Evolutionary conservation across 2,888 invertebrate species (phyloP), one percentile per base, ranked within the genome.

Genomic region (Mactromeris polynyma): DNA sequence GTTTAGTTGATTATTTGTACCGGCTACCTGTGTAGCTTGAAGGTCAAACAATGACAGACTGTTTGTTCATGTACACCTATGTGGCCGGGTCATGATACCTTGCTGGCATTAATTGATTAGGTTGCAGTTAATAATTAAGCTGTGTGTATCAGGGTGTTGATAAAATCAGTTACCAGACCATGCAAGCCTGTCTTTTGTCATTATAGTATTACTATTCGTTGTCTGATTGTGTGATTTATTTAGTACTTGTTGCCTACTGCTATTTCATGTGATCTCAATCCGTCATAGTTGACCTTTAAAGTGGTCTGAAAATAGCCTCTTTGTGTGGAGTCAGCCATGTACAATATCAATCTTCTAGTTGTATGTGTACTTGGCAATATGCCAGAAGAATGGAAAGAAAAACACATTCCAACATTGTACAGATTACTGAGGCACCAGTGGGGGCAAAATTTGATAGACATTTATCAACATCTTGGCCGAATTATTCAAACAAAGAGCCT

Each of bases 321-420:
- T 82, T 86, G 86, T 86, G 81, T 83, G 81, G 86, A 86, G 64
- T 86, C 86, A 86, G 89, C 89, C 87, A 86, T 89, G 89, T 89
- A 85, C 85, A 78, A 82, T 89, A 89, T 89, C 87, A 87, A 84
- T 87, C 80, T 80, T 33, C 3, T 26, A 38, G 69, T 82, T 64
- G 83, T 79, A 83, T 78, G 81, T 84, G 87, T 69, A 82, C 77
- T 89, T 89, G 87, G 89, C 87, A 78, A 7, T 77, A 42, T 78
- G 87, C 87, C 89, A 87, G 87, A 77, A 46, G 21, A 64, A 73
- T 69, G 81, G 69, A 54, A 87, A 87, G 84, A 81, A 89, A 89
- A 86, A 83, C 87, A 89, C 89, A 89, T 89, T 89, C 89, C 89
- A 79, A 87, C 89, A 84, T 84, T 87, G 87, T 82, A 84, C 26